These are phyloP conservation scores for Morinoia aosen DNA, from an alignment of 2,888 invertebrate genomes.

Conservation along the genomic window DNA sequence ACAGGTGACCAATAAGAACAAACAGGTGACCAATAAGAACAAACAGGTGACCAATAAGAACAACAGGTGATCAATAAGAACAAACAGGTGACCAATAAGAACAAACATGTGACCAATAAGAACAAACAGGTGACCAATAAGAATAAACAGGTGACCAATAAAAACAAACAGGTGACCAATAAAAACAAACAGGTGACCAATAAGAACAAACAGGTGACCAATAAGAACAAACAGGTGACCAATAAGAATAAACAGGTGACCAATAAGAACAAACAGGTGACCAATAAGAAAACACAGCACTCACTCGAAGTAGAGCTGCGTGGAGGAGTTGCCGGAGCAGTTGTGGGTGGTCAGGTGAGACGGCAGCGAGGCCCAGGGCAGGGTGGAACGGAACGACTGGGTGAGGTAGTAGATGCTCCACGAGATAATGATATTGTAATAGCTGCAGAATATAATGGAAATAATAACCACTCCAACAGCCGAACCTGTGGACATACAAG, in stretches of 20 bases:
- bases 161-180: too few species aligned
- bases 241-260: not conserved
- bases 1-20: too few species aligned
- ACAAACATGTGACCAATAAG: too few species aligned
- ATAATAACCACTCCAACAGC: slow-evolving; percentile 94
- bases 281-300: slow-evolving; percentile 68
- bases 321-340: slow-evolving; percentile 77
- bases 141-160: too few species aligned
- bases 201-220: too few species aligned
- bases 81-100: too few species aligned
- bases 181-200: too few species aligned
- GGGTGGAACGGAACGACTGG: slow-evolving; percentile 87
- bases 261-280: not conserved
- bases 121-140: too few species aligned
- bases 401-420: slow-evolving; percentile 95
- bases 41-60: too few species aligned
- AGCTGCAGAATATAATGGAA: slow-evolving; percentile 94
- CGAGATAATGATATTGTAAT: slow-evolving; percentile 95
- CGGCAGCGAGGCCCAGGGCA: slow-evolving; percentile 75
- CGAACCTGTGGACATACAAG: slow-evolving; percentile 80
- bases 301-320: slow-evolving; percentile 95
- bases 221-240: too few species aligned
- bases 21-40: too few species aligned
- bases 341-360: not conserved
- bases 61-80: too few species aligned